Evolutionary conservation across 2,888 invertebrate genomes (phyloP).

Genomic region (Ophion slaviceki): DNA sequence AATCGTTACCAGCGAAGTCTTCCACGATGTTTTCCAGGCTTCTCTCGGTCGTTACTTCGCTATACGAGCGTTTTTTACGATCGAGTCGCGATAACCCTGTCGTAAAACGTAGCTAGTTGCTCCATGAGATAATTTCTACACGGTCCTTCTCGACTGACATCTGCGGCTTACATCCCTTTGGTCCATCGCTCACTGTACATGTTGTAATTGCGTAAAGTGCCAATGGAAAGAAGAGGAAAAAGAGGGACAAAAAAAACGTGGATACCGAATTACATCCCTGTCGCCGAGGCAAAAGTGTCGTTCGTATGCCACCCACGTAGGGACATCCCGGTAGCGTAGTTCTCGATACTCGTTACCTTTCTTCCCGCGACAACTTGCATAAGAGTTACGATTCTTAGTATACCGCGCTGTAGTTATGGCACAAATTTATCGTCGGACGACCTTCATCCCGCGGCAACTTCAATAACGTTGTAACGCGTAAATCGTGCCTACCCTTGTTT

Average conservation of each 20-base stretch:
- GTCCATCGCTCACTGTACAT: conserved; percentile 50
- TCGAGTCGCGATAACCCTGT: conserved; percentile 68
- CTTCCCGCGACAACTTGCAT: conserved; percentile 20
- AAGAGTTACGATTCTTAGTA: conserved; percentile 42
- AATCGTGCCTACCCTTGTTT: conserved; percentile 47
- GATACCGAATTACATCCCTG: conserved; percentile 45
- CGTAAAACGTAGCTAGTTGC: conserved; percentile 68
- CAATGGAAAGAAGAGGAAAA: background rate
- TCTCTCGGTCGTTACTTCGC: conserved; percentile 69
- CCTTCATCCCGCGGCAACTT: conserved; percentile 17
- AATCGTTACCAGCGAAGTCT: conserved; percentile 66
- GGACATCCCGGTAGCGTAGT: conserved; percentile 6
- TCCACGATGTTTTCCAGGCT: conserved; percentile 63
- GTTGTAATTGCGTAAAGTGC: conserved; percentile 52
- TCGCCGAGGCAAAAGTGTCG: conserved; percentile 17
- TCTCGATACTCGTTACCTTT: conserved; percentile 25
- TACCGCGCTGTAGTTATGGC: conserved; percentile 12
- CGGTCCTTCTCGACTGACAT: conserved; percentile 45
- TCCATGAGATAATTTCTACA: conserved; percentile 54
- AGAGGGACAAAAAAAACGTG: background rate
- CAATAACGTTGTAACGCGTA: conserved; percentile 44
- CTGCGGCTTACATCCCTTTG: conserved; percentile 53
- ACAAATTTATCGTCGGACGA: conserved; percentile 32
- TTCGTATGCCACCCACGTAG: conserved; percentile 18
- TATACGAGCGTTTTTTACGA: conserved; percentile 70